Conservation (phyloP, 2,888 invertebrate genomes). For the Hybos culiciformis region DNA sequence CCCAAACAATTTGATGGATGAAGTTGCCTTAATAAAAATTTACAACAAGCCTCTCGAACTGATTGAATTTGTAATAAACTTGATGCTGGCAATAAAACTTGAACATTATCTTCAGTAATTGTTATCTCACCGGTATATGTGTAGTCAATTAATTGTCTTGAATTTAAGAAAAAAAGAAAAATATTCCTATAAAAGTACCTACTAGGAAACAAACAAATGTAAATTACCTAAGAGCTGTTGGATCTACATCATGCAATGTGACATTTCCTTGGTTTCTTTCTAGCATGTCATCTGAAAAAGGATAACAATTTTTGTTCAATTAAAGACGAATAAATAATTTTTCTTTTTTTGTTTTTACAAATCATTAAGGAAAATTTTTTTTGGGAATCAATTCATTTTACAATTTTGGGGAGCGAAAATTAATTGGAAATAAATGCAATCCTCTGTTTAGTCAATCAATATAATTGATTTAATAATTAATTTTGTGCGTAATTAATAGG, state of each 20-base stretch:
- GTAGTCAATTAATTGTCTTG: conserved; percentile 56
- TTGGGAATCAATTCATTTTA: too few relatives aligned
- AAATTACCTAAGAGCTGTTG: conserved; percentile 48
- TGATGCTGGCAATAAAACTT: conserved; percentile 56
- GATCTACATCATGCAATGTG: conserved; percentile 38
- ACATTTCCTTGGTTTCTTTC: conserved; percentile 34
- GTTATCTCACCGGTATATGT: conserved; percentile 60
- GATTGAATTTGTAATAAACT: conserved; percentile 56
- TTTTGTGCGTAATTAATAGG: too few relatives aligned
- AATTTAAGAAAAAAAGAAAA: too few relatives aligned
- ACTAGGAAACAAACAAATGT: too few relatives aligned
- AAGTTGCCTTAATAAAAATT: conserved; percentile 57
- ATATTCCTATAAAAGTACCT: too few relatives aligned
- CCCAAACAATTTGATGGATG: conserved; percentile 66
- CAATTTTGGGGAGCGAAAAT: too few relatives aligned
- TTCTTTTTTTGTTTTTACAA: too few relatives aligned
- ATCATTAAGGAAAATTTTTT: too few relatives aligned
- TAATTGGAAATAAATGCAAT: too few relatives aligned
- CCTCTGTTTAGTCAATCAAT: too few relatives aligned
- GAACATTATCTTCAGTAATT: conserved; percentile 54
- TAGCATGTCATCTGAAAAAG: conserved; percentile 32
- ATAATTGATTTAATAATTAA: too few relatives aligned
- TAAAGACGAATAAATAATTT: background rate
- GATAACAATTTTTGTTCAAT: conserved; percentile 1
- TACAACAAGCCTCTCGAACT: conserved; percentile 58